Percentiles rank a stretch among this genome's conserved stretches.
These are phyloP conservation scores for Drosophila nebulosa DNA, from an alignment of 1,140 invertebrate species.

Conservation along the genomic window DNA sequence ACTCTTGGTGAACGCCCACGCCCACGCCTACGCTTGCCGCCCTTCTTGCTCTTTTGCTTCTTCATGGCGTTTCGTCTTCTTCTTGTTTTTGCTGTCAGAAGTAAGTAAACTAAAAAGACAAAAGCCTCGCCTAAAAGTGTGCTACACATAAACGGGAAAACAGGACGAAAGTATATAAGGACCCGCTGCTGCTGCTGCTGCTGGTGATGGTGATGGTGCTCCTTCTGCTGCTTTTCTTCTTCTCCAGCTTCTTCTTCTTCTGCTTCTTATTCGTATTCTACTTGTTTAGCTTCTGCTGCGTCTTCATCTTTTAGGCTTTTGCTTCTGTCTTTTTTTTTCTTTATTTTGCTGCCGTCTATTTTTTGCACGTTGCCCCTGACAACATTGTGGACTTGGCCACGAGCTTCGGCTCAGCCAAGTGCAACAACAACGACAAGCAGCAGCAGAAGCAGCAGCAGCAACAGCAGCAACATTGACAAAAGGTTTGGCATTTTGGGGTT, in stretches of 20 bases:
- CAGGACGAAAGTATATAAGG: conserved; percentile 53
- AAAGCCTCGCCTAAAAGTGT: conserved; percentile 74
- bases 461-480: conserved; percentile 39
- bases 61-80: not conserved
- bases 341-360: too few species aligned
- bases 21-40: not conserved
- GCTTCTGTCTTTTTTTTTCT: not conserved
- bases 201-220: too few species aligned
- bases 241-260: conserved; percentile 22
- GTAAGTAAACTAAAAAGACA: conserved; percentile 78
- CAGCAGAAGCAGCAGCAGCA: conserved; percentile 8
- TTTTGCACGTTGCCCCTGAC: conserved; percentile 56
- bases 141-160: conserved; percentile 65
- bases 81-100: conserved; percentile 16
- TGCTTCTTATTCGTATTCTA: conserved; percentile 21
- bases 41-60: not conserved
- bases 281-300: conserved; percentile 36
- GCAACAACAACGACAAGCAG: conserved; percentile 32
- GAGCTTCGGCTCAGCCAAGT: conserved; percentile 20
- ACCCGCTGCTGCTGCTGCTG: conserved; percentile 14
- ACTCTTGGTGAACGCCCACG: not conserved
- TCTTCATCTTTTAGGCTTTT: conserved; percentile 39
- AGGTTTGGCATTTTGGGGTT: conserved; percentile 34
- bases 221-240: conserved; percentile 23
- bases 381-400: conserved; percentile 41